Evolutionary conservation across 2,888 invertebrate genomes (phyloP), one percentile per base, ranked within the genome.

Genomic region (Cylindroiulus punctatus): DNA sequence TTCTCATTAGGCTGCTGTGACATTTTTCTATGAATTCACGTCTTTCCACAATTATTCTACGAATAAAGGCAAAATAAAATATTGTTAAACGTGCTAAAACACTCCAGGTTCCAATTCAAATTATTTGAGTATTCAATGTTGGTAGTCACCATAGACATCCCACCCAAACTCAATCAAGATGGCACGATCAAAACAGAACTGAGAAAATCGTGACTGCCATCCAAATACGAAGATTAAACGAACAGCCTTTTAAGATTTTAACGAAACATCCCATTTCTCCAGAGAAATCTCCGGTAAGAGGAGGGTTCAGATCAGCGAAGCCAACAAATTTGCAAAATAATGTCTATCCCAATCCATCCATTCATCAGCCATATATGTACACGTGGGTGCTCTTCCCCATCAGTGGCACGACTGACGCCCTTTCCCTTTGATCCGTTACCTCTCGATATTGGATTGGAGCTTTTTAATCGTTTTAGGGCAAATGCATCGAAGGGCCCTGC

Each of bases 181-280:
- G 36, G 3, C 26, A 17, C 26, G 10, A 10, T 26, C 4, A 44
- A 65, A 52, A 52, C 22, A 22, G 26, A 22, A 5, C 57, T 22
- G 5, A 22, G 22, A 65, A 76, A 76, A 76, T 76, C 76, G 76
- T 76, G 76, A 76, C 30, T 30, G 17, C 26, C 76, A 76, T 76
- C 30, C 76, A 76, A 76, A 76, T 30, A 12, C 30, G 30, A 4
- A 76, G 76, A 76, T 76, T 32, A 76, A 76, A 76, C 76, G 30
- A 76, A 76, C 76, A 26, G 30, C 30, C 3, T 76, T 76, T 76
- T 12, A 65, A 26, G 26, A 7, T 12, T 65, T 26, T 8, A 76
- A 76, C 30, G 30, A 30, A 76, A 32, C 76, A 76, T 76, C 76
- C 32, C 76, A 76, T 32, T 76, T 76, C 76, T 76, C 76, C 76